phyloP scores from a whole-genome alignment of 1,140 invertebrate species.

The Hyposmocoma kahamanoa region DNA sequence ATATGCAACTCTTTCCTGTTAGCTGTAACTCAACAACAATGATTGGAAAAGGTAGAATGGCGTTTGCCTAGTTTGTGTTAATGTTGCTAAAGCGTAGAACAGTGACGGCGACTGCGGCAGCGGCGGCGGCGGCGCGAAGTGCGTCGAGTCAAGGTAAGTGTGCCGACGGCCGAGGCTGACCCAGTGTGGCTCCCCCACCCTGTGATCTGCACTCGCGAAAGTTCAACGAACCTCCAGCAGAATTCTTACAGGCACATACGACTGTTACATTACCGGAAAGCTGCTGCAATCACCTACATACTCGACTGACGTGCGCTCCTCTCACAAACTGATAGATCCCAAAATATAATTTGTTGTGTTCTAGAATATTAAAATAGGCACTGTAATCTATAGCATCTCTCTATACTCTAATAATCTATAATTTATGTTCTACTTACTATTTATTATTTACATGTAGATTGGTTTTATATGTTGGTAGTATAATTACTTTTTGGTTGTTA shows the following conservation, averaged over 20 bases:
- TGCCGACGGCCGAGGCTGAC: slow-evolving; percentile 66
- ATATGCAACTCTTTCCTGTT: too few relatives aligned
- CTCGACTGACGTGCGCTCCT: slow-evolving; percentile 10
- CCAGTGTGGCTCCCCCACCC: slow-evolving; percentile 59
- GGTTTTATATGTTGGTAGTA: too few relatives aligned
- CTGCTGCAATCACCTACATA: slow-evolving; percentile 59
- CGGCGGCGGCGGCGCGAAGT: slow-evolving; percentile 33
- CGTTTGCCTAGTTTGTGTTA: slow-evolving; percentile 57
- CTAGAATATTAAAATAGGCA: too few relatives aligned
- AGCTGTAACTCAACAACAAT: too few relatives aligned
- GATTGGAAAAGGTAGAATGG: slow-evolving; percentile 31
- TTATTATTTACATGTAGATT: too few relatives aligned
- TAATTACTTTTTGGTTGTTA: too few relatives aligned
- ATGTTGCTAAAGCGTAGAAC: slow-evolving; percentile 25
- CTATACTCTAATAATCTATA: too few relatives aligned
- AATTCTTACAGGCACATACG: slow-evolving; percentile 64
- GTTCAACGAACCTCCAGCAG: slow-evolving; percentile 67
- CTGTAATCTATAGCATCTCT: too few relatives aligned
- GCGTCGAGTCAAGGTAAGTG: slow-evolving; percentile 70
- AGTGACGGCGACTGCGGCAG: slow-evolving; percentile 24
- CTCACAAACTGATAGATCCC: too few relatives aligned
- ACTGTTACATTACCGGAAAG: slow-evolving; percentile 70
- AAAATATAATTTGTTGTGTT: too few relatives aligned
- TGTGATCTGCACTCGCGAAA: slow-evolving; percentile 66
- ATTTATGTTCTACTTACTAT: too few relatives aligned